These are phyloP conservation scores for Gouania willdenowi DNA, from an alignment of 2,797 vertebrate species.

Conservation along the genomic window DNA sequence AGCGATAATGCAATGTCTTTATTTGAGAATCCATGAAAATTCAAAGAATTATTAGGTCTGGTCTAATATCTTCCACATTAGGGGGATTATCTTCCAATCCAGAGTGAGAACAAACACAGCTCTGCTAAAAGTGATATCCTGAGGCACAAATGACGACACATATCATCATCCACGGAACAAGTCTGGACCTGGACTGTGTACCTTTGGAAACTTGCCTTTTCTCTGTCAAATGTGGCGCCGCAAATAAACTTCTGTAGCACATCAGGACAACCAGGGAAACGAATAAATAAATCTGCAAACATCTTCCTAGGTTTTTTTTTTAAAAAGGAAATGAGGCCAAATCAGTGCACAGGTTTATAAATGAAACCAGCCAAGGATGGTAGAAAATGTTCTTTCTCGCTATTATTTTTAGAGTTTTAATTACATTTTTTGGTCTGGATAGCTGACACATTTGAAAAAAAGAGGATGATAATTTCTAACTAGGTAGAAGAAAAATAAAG, in stretches of 20 bases:
- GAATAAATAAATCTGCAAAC: conserved; percentile 15
- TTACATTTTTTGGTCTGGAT: neutral
- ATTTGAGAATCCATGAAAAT: too few relatives aligned
- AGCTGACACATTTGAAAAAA: conserved; percentile 2
- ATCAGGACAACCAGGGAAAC: conserved; percentile 16
- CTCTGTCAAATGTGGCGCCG: conserved; percentile 42
- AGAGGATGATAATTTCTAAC: neutral
- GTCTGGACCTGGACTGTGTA: conserved; percentile 59
- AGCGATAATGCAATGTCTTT: too few relatives aligned
- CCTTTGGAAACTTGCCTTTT: conserved; percentile 47
- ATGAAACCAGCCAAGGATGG: neutral
- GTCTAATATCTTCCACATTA: conserved; percentile 26
- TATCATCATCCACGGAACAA: conserved; percentile 63
- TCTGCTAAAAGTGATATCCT: conserved; percentile 66
- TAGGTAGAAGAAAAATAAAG: neutral
- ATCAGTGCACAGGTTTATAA: neutral
- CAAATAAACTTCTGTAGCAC: conserved; percentile 21
- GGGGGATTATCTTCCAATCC: conserved; percentile 14
- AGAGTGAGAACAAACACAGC: conserved; percentile 39
- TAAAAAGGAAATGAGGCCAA: conserved; percentile 19
- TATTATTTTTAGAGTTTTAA: neutral
- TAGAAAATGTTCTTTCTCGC: neutral
- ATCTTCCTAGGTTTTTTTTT: conserved; percentile 10
- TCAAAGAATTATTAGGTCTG: too few relatives aligned
- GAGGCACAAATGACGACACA: conserved; percentile 68